Evolutionary conservation across 2,888 invertebrate species (phyloP).

Genomic region (Aspidiotus destructor): DNA sequence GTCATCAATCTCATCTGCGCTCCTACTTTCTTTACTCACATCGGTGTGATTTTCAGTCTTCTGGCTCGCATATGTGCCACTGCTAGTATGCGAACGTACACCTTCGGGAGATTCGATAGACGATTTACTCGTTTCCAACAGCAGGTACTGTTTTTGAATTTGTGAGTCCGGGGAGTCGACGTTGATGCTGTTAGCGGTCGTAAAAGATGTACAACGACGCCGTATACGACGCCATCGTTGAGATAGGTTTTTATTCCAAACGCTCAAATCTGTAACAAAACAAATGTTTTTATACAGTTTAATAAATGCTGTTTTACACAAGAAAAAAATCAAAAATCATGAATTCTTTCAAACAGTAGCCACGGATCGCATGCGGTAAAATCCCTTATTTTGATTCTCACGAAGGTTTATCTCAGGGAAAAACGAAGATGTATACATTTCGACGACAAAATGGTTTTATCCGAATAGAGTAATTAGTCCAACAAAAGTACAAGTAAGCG

Average conservation of each 20-base stretch:
- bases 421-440: no score
- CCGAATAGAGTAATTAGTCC: no score
- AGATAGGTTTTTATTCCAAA: slow-evolving; percentile 63
- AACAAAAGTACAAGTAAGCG: no score
- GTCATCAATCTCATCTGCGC: background rate
- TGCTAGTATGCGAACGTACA: background rate
- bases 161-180: slow-evolving; percentile 24
- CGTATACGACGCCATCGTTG: slow-evolving; percentile 65
- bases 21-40: slow-evolving; percentile 34
- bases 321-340: no score
- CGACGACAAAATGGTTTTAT: no score
- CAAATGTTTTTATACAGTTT: no score
- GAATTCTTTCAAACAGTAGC: no score
- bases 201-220: slow-evolving; percentile 53
- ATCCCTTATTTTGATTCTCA: no score
- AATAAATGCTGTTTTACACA: no score
- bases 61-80: background rate
- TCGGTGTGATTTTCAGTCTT: background rate
- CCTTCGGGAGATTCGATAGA: slow-evolving; percentile 21
- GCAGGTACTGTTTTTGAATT: slow-evolving; percentile 44
- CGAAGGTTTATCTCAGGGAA: no score
- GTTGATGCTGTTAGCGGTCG: slow-evolving; percentile 36
- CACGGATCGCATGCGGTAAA: no score
- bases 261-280: slow-evolving; percentile 50
- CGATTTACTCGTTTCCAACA: slow-evolving; percentile 39